Base-by-base conservation (phyloP, 2,113 vertebrate genomes). In the Pica pica region DNA sequence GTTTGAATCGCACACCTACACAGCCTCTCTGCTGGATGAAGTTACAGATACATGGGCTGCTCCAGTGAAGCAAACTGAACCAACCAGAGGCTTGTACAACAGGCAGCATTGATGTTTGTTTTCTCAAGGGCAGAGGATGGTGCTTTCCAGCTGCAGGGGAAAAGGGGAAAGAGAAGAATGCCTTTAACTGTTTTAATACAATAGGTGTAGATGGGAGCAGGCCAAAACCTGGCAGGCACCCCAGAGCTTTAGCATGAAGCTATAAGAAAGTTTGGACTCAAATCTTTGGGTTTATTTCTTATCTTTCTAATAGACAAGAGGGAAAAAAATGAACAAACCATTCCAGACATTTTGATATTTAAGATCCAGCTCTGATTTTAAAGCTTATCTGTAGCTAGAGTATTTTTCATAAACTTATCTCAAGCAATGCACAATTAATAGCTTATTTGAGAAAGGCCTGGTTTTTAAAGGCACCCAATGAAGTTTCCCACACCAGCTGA, bases 81-180 rank as follows among this genome's bases (percentile, higher is more conserved):
- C 24, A 37, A 28, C 42, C 15, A 56, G 47, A 68, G 65, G 57
- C 41, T 89, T n/a, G 18, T 33, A 87, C 87, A 95, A 77, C 41
- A 83, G 74, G 47, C 79, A 90, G 73, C 79, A 78, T 7, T 95
- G 83, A 90, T 84, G 56, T 61, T 89, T 92, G 82, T 88, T 92
- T 81, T 71, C 69, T 19, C 4, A 3, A 42, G 90, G 53, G 74
- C 53, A 57, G 78, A 79, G 56, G 50, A 57, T 21, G 57, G 71
- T 31, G 47, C 80, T 68, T 92, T 83, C 77, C 94, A 93, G 85
- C 75, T 94, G 87, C 90, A 88, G 42, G 55, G 44, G 56, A 10
- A 57, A 89, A 80, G 20, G 15, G 26, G 22, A 22, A 74, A 89
- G 49, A 78, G n/a, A 79, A 89, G 57, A 95, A 85, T 67, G 59